Evolutionary conservation across 2,797 vertebrate species (phyloP).

Genomic region (Gambelia wislizenii): DNA sequence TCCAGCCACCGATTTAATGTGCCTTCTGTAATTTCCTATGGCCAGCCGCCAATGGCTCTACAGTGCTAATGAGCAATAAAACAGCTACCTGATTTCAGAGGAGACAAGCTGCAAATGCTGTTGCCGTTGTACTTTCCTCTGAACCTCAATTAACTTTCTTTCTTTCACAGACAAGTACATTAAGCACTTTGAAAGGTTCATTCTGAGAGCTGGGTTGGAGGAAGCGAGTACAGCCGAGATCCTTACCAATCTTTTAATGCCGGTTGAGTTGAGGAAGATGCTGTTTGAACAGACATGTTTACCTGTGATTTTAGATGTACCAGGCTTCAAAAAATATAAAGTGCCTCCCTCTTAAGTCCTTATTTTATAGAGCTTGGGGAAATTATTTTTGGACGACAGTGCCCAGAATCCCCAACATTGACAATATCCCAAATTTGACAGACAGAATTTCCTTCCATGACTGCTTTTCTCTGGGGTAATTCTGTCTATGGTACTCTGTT

Average conservation of each 20-base stretch:
- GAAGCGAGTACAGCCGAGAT: background rate
- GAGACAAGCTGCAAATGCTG: constrained; percentile 16
- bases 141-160: background rate
- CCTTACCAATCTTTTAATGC: background rate
- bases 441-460: background rate
- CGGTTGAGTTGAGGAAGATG: background rate
- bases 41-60: constrained; percentile 50
- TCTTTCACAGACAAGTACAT: constrained; percentile 3
- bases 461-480: background rate
- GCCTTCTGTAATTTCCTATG: constrained; percentile 54
- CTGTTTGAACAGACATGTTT: background rate
- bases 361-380: background rate
- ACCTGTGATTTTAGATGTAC: background rate
- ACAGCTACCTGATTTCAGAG: constrained; percentile 39
- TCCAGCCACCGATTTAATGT: constrained; percentile 49
- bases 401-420: background rate
- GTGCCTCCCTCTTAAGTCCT: too few species aligned
- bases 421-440: background rate
- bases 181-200: constrained; percentile 3
- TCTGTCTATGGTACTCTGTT: background rate
- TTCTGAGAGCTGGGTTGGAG: background rate
- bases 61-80: constrained; percentile 49
- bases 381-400: background rate
- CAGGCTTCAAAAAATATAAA: too few species aligned
- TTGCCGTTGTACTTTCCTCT: background rate